Evolutionary conservation across 2,797 vertebrate genomes (phyloP).

Genomic region (Mallotus villosus): DNA sequence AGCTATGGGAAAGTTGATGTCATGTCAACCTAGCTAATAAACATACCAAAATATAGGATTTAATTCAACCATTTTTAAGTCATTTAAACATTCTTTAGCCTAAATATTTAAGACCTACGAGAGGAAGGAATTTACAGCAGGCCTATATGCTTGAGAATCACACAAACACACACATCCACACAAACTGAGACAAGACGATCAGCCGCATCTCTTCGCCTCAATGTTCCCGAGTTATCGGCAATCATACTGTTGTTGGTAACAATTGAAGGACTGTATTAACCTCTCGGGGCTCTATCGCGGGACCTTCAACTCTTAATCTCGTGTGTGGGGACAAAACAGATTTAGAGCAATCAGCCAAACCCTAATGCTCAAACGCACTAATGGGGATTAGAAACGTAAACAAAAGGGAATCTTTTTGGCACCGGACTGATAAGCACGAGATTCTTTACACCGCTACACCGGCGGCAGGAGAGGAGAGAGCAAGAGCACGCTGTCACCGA

Average conservation of each 20-base stretch:
- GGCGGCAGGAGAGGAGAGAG: neutral
- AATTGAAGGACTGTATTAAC: constrained; percentile 35
- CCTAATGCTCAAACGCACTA: constrained; percentile 43
- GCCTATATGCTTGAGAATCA: neutral
- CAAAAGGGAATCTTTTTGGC: constrained; percentile 19
- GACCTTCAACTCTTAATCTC: constrained; percentile 34
- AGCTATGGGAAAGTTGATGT: too few species aligned
- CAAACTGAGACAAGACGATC: constrained; percentile 37
- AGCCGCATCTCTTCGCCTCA: constrained; percentile 27
- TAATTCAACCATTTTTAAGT: too few species aligned
- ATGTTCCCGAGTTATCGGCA: constrained; percentile 49
- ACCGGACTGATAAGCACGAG: constrained; percentile 50
- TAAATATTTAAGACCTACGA: too few species aligned
- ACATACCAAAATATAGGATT: too few species aligned
- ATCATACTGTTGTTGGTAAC: constrained; percentile 16
- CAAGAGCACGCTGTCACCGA: constrained; percentile 33
- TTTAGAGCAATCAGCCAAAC: constrained; percentile 24
- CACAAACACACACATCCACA: neutral
- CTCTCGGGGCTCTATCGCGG: constrained; percentile 30
- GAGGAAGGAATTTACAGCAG: neutral
- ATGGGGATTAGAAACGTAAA: constrained; percentile 66
- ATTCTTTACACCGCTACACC: constrained; percentile 19
- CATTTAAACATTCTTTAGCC: too few species aligned
- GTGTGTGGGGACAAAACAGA: constrained; percentile 47
- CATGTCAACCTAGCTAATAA: neutral